Evolutionary conservation across 2,888 invertebrate genomes (phyloP), one percentile per base, ranked within the genome.

Genomic region (Smittia aterrima): DNA sequence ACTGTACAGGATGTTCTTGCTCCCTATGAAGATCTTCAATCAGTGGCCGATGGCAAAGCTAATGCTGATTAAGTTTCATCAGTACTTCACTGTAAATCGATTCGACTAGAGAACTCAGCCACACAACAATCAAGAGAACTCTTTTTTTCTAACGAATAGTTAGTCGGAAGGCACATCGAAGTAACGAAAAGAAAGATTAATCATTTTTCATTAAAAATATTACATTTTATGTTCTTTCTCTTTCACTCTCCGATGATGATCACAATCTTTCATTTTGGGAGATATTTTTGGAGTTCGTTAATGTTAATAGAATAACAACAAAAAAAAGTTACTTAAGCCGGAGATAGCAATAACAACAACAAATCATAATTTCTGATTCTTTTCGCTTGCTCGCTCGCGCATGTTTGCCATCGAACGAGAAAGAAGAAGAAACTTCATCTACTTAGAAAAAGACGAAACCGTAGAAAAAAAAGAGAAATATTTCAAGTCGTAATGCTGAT

Each of bases 141-240:
- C 22, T 58, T 58, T 47, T 13, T 58, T 22, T 58, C 18, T 3
- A 9, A 32, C 3, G 32, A 47, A 3, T 47, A 3, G n/a, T 16
- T 16, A 4, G n/a, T 47, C 53, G 18, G 53, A 47, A 47, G 18
- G 18, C 47, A n/a, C 47, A 47, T 47, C n/a, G 22, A 58, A 58
- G 58, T 58, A 58, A 58, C 58, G 70, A 25, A 32, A 38, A 66
- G 13, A 47, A 41, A 70, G 53, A 70, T 70, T 70, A 70, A 70
- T 70, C 70, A 68, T 68, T 68, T 68, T 68, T 68, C 68, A 68
- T 70, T 70, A 53, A 70, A 54, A 54, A 54, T 41, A 64, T 27
- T 27, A 22, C 20, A 18, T 68, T 53, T 54, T 53, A 25, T 67
- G 24, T 16, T 40, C 53, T 70, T 18, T n/a, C 24, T 47, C 1